These are phyloP conservation scores for Bungarus multicinctus DNA, from an alignment of 2,113 vertebrate genomes.

Conservation along the genomic window DNA sequence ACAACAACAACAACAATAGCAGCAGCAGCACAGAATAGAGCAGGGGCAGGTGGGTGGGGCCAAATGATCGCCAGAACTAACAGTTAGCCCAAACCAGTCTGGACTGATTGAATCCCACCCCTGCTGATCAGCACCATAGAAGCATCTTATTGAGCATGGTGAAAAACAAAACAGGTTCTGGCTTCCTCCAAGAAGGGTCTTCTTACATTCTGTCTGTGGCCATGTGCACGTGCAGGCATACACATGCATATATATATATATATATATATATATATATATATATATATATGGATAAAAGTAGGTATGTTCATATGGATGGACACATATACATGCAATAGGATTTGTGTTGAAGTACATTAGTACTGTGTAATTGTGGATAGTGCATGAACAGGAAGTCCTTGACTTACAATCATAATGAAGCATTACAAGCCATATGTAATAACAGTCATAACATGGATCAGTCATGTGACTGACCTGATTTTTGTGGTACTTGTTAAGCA, in stretches of 20 bases:
- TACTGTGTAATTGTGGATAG: conserved; percentile 14
- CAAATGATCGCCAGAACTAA: no score
- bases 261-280: no score
- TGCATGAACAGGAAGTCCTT: not conserved
- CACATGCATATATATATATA: not conserved
- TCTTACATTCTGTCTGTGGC: not conserved
- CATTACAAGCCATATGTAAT: not conserved
- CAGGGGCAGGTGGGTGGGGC: no score
- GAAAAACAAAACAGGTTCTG: not conserved
- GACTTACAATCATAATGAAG: not conserved
- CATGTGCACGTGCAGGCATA: not conserved
- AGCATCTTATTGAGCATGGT: not conserved
- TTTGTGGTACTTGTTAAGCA: not conserved
- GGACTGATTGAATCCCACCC: no score
- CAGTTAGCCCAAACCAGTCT: no score
- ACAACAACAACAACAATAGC: no score
- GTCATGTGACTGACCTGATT: not conserved
- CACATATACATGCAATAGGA: not conserved
- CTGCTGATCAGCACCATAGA: not conserved
- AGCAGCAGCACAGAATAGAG: no score
- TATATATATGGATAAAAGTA: not conserved
- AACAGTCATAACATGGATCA: not conserved
- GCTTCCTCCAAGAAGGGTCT: not conserved
- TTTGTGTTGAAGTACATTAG: not conserved
- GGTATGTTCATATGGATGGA: not conserved